A percentile compares a stretch with the other conserved stretches of the same genome.
Evolutionary conservation across 2,888 invertebrate species (phyloP).

Genomic region (Epirrhoe alternata): DNA sequence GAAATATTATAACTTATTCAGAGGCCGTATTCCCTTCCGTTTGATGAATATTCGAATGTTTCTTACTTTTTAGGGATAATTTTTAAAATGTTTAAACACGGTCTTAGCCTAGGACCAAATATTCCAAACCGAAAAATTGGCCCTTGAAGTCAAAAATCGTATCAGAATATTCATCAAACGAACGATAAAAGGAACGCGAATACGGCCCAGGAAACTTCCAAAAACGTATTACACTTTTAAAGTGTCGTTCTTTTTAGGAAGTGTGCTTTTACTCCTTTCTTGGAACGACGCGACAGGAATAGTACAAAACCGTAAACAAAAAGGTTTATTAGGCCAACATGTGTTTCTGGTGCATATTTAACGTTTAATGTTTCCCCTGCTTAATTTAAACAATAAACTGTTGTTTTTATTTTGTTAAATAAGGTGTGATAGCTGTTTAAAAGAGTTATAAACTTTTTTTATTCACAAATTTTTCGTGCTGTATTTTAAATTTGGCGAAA

Average conservation of each 20-base stretch:
- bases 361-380: constrained; percentile 35
- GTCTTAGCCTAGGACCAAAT: no score
- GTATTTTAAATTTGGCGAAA: no score
- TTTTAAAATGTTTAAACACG: no score
- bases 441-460: background rate
- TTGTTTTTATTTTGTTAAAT: constrained; percentile 25
- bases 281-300: constrained; percentile 42
- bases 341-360: constrained; percentile 41
- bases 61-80: no score
- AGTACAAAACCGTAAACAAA: constrained; percentile 49
- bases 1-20: no score
- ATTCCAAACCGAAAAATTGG: no score
- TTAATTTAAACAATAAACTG: constrained; percentile 34
- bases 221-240: constrained; percentile 2
- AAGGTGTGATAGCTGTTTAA: constrained; percentile 15
- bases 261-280: constrained; percentile 33
- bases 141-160: no score
- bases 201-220: constrained; percentile 9
- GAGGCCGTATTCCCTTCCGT: no score
- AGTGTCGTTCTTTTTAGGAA: constrained; percentile 6
- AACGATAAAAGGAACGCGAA: no score
- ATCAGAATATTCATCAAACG: no score
- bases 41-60: no score
- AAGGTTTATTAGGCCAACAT: constrained; percentile 51
- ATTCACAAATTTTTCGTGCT: background rate